These are phyloP conservation scores for Arbacia lixula DNA, from an alignment of 53 echinoderm and acorn worm species.

Conservation along the genomic window DNA sequence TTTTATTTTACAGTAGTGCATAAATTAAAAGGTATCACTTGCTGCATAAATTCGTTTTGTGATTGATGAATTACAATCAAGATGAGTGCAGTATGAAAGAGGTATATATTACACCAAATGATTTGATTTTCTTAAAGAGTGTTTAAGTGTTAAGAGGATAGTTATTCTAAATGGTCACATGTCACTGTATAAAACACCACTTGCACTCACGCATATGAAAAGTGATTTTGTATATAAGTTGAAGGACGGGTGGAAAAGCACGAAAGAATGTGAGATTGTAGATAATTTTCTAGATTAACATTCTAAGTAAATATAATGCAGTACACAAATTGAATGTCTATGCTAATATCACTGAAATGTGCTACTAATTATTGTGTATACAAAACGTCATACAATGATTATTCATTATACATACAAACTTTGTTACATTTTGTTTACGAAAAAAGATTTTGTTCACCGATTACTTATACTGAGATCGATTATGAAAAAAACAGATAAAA, in stretches of 20 bases:
- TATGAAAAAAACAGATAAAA: not conserved
- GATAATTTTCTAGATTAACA: constrained; percentile 48
- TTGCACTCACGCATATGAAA: not conserved
- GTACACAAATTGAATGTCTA: constrained; percentile 19
- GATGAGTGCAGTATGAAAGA: not conserved
- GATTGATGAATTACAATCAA: not conserved
- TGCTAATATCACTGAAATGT: constrained; percentile 50
- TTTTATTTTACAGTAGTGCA: no score
- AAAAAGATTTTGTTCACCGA: constrained; percentile 52
- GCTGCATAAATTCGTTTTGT: no score
- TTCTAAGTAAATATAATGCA: constrained; percentile 29
- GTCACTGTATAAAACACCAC: constrained; percentile 40
- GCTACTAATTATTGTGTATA: constrained; percentile 45
- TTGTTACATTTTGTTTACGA: constrained; percentile 60
- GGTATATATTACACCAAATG: constrained; percentile 24
- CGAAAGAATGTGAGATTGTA: constrained; percentile 22
- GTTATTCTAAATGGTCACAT: no score
- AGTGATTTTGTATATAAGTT: constrained; percentile 34
- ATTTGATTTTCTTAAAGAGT: constrained; percentile 28
- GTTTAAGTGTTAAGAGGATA: no score
- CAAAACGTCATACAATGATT: constrained; percentile 21
- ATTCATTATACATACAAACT: constrained; percentile 54
- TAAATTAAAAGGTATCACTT: no score
- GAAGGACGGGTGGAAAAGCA: not conserved
- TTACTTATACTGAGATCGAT: not conserved